Evolutionary conservation across 2,797 vertebrate species (phyloP), one percentile per base, ranked within the genome.

Genomic region (Ctenosaura bakeri): DNA sequence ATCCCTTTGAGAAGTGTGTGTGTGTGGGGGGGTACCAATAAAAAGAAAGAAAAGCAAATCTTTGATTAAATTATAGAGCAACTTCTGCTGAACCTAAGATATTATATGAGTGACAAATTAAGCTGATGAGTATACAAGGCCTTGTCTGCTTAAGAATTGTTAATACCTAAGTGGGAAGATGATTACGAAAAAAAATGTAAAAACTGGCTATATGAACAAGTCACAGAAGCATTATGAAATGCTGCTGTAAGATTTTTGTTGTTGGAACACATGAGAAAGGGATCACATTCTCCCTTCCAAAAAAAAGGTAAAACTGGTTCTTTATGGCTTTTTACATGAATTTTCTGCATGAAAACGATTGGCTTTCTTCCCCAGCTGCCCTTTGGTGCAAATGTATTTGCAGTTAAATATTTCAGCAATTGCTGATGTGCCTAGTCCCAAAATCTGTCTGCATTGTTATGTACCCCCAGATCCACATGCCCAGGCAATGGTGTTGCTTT

Each of bases 171-270:
- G 93, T 90, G 86, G 88, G 88, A 1, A 16, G 89, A 14, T 0
- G 79, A 90, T 89, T 88, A 92, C 90, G 87, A 46, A 46, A 46
- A 86, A 85, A 50, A 90, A 91, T 93, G 92, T 87, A 73, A 0
- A 62, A 54, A 35, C 0, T 0, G 38, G 38, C 14, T 0, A 0
- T n/a, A 1, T 0, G 56, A 83, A 35, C 0, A 0, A 1, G 91
- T 94, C 93, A 94, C 90, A 92, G 94, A 93, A 82, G 90, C 90
- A 81, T 93, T 91, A 86, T 83, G 91, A 94, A 93, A 94, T 93
- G 94, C 95, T 94, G 92, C 7, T 91, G 91, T 94, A 92, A 52
- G 69, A 93, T 78, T 74, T 90, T 74, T 90, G 24, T 90, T 89
- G 89, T 90, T 94, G 90, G 90, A 94, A 91, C 86, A 92, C 71